Base-by-base conservation (phyloP, 2,113 vertebrate genomes). In the Maccullochella peelii region DNA sequence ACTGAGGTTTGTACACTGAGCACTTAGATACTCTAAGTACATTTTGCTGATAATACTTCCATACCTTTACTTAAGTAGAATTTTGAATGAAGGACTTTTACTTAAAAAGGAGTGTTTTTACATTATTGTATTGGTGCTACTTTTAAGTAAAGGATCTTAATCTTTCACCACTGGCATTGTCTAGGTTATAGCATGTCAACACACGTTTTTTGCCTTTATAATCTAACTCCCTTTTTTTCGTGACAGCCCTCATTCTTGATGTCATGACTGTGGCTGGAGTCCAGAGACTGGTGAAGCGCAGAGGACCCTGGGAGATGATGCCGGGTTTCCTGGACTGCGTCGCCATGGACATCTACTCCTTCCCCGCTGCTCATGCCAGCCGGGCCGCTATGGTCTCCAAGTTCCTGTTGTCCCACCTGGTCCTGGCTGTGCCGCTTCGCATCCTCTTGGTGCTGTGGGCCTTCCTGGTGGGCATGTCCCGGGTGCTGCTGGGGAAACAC, bases 381-480 rank as follows among this genome's bases (percentile, higher is more conserved):
- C 88, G 97, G 0, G 98, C 96, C 0, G 97, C 97, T 80, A 97
- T 99, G 98, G 96, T 99, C 36, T 97, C 97, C 92, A 97, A 97
- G 93, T 99, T 99, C 96, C 96, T 99, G 89, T 96, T 99, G 89
- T 98, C 95, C 73, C 98, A 99, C 93, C 94, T 99, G 93, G 98
- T 99, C 30, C 93, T 99, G 91, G 98, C 98, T 0, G 97, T 98
- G 89, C 98, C 98, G 0, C 94, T 99, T 0, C 97, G 98, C 1
- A 93, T 99, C 74, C 95, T 99, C 63, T 92, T 99, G 91, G 96
- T 99, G 61, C 94, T 99, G 74, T 99, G 98, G 98, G 98, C 98
- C 62, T 83, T 98, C 65, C 95, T 97, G 0, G 97, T 98, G 90
- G 98, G 98, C 75, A 61, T 98, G 8, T 99, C 98, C 0, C 96